Percentiles rank a stretch among this genome's conserved stretches.
Conservation (phyloP, 2,888 invertebrate species). For the Ellobium chinense region DNA sequence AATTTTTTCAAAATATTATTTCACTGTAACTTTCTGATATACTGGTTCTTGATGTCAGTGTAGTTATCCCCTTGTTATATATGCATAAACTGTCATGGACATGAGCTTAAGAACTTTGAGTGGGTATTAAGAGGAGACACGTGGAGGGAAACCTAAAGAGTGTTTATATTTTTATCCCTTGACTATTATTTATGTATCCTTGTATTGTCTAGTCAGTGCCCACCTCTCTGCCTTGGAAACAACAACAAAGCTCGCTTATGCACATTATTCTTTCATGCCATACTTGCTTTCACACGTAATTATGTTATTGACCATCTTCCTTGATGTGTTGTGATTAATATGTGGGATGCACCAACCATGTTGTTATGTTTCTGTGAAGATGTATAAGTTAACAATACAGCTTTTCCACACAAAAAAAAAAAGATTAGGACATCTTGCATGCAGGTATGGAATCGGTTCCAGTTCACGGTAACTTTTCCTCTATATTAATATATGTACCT, state of each 20-base stretch:
- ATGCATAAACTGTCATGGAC: not conserved
- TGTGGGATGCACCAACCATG: not conserved
- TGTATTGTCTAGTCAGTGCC: constrained; percentile 7
- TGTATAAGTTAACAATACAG: too few species aligned
- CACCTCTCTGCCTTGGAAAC: constrained; percentile 25
- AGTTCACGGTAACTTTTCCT: too few species aligned
- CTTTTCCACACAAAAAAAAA: too few species aligned
- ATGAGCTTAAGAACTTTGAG: not conserved
- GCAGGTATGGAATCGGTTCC: too few species aligned
- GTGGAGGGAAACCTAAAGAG: not conserved
- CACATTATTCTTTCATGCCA: constrained; percentile 7
- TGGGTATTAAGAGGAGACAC: not conserved
- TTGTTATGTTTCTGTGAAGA: too few species aligned
- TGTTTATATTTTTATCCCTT: constrained; percentile 5
- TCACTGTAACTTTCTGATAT: too few species aligned
- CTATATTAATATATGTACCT: too few species aligned
- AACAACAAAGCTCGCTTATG: constrained; percentile 28
- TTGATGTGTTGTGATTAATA: not conserved
- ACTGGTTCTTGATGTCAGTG: not conserved
- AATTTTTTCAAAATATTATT: too few species aligned
- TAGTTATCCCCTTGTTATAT: not conserved
- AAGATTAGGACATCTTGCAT: too few species aligned
- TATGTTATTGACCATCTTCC: not conserved
- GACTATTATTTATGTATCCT: not conserved
- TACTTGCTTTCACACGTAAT: not conserved